Base-by-base conservation (phyloP, 2,113 vertebrate genomes). In the Coracopsis vasa region DNA sequence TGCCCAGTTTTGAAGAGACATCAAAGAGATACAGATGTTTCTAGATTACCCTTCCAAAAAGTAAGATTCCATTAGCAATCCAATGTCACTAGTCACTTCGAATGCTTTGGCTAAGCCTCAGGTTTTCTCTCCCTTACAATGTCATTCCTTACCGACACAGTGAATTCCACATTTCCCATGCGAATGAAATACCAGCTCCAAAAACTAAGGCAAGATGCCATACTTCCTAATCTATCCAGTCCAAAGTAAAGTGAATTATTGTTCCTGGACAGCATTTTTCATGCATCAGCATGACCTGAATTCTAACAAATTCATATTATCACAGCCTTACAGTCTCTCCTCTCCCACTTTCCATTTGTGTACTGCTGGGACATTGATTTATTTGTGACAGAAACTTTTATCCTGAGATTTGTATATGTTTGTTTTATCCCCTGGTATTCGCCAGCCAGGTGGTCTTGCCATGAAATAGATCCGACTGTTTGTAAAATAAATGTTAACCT, bases 401-500 rank as follows among this genome's bases (percentile, higher is more conserved):
- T 83, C n/a, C 45, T 80, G 54, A 86, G 20, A 77, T 20, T 83
- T 80, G 41, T 92, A 16, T 42, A 13, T 80, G 21, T 61, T 83
- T 10, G 8, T 66, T 91, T 90, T 77, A 58, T 87, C 16, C 61
- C 42, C 67, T 85, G 54, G 20, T 92, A 80, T 90, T 94, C 71
- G 69, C 51, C 44, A 87, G 6, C 42, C 54, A 86, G 84, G 84
- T 91, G 70, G 66, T 91, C 78, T 64, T 82, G 28, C 21, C 42
- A 1, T 0, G 37, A 82, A 91, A 77, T 39, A 88, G 81, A 91
- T 54, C 16, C 79, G 39, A 45, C 37, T 51, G 42, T 61, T 78
- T 50, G 17, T 82, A 91, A 93, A 95, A 79, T 35, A 86, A 91
- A 92, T 62, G 21, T 88, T 92, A 92, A 72, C 19, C 16, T n/a